Evolutionary conservation across 2,888 invertebrate genomes (phyloP), one percentile per base, ranked within the genome.

Genomic region (Eupithecia subumbrata): DNA sequence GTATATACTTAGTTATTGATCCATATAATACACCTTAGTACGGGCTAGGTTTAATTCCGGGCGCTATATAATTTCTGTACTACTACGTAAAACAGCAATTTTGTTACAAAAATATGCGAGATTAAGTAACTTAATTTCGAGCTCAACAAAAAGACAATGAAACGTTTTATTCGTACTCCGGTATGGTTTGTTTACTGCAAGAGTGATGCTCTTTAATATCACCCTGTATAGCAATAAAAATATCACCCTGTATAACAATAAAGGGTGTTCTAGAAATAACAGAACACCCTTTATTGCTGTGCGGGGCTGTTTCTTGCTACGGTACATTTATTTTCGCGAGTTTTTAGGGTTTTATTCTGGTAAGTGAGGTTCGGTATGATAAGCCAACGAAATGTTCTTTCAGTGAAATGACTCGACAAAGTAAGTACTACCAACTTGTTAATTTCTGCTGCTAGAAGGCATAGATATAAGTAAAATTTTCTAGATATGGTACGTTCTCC

Each of bases 221-320:
- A 64, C 34, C 34, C 64, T 64, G 64, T 64, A 64, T 64, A 64
- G 34, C 48, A 75, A 72, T 68, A 66, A 73, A 43, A 60, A 60
- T 60, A 60, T 60, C 60, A 60, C 12, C 25, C 60, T 63, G 63
- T 63, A 30, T 63, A 63, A 30, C 40, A 76, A 72, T 68, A 66
- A 48, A 72, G 34, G 64, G 18, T 72, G 43, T 67, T 64, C 72
- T 66, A 70, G 71, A 78, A 75, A 79, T 77, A 76, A 75, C 68
- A 76, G 77, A 71, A 73, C 79, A 79, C 77, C 79, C 82, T 82
- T 82, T 84, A 82, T 80, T 78, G 80, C 80, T 74, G 80, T 82
- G 81, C 79, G 80, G 79, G 76, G 80, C 79, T 34, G 37, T 67
- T 72, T 56, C 30, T 60, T 60, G 60, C 60, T 69, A 72, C 56